Evolutionary conservation across 2,888 invertebrate species (phyloP).

Genomic region (Platerodrilus igneus): DNA sequence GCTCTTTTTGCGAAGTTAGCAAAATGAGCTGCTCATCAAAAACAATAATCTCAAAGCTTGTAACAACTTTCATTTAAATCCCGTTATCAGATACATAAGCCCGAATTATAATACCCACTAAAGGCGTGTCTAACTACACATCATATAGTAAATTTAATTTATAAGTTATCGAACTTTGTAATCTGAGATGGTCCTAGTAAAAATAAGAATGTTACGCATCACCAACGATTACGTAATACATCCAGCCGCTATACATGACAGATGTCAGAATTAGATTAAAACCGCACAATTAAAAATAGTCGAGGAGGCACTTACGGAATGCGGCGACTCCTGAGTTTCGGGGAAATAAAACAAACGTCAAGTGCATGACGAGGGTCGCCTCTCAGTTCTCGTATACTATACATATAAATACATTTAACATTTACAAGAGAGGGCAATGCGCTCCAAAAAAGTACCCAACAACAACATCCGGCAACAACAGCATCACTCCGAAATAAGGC

Average conservation of each 20-base stretch:
- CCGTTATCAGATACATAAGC: conserved; percentile 20
- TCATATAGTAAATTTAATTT: conserved; percentile 41
- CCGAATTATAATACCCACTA: conserved; percentile 37
- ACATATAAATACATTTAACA: conserved; percentile 22
- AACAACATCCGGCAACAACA: conserved; percentile 23
- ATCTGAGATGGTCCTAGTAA: conserved; percentile 39
- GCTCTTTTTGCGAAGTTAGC: too few relatives aligned
- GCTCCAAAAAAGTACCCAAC: conserved; percentile 21
- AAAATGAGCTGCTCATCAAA: too few relatives aligned
- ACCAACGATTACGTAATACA: conserved; percentile 37
- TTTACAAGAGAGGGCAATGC: conserved; percentile 19
- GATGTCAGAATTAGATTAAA: conserved; percentile 47
- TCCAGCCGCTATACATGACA: conserved; percentile 41
- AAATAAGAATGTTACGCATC: conserved; percentile 32
- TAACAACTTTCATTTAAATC: too few relatives aligned
- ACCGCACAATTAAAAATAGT: conserved; percentile 44
- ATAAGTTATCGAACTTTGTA: conserved; percentile 39
- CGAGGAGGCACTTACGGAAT: conserved; percentile 33
- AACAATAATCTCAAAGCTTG: too few relatives aligned
- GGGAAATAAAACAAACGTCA: conserved; percentile 38
- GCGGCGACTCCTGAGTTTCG: conserved; percentile 33
- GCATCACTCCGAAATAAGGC: conserved; percentile 12
- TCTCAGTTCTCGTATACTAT: too few relatives aligned
- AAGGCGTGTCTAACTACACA: conserved; percentile 43
- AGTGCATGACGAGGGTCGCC: conserved; percentile 34